Conservation (phyloP, 2,113 vertebrate species). For the Corydoras maculifer region DNA sequence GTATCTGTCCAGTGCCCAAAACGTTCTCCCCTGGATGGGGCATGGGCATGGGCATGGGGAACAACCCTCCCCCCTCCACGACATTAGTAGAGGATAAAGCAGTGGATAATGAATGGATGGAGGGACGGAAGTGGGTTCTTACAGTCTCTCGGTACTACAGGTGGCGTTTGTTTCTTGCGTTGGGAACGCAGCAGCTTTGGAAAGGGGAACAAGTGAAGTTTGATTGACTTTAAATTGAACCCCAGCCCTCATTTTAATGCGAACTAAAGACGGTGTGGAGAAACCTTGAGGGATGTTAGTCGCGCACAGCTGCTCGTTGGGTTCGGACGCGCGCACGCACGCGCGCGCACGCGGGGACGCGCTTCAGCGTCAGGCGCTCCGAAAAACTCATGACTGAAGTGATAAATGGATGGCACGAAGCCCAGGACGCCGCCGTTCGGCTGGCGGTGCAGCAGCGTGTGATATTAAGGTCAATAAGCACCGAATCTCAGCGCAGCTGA, state of each 20-base stretch:
- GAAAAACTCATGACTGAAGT: not conserved
- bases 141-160: not conserved
- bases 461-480: conserved; percentile 14
- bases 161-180: not conserved
- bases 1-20: too few species aligned
- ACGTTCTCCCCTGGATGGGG: too few species aligned
- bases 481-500: not conserved
- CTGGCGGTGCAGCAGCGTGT: conserved; percentile 20
- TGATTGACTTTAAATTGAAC: not conserved
- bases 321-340: not conserved
- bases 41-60: too few species aligned
- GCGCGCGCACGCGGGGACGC: not conserved
- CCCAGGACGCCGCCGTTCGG: not conserved
- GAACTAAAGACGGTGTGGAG: not conserved
- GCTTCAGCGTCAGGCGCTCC: not conserved
- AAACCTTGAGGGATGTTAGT: not conserved
- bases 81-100: too few species aligned
- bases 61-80: too few species aligned
- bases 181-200: not conserved
- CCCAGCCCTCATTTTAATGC: not conserved
- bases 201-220: not conserved
- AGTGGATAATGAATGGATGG: too few species aligned
- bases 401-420: conserved; percentile 3
- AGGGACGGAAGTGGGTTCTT: not conserved
- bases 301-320: not conserved